phyloP scores from a whole-genome alignment of 2,888 invertebrate species.

The Chelonus formosanus region DNA sequence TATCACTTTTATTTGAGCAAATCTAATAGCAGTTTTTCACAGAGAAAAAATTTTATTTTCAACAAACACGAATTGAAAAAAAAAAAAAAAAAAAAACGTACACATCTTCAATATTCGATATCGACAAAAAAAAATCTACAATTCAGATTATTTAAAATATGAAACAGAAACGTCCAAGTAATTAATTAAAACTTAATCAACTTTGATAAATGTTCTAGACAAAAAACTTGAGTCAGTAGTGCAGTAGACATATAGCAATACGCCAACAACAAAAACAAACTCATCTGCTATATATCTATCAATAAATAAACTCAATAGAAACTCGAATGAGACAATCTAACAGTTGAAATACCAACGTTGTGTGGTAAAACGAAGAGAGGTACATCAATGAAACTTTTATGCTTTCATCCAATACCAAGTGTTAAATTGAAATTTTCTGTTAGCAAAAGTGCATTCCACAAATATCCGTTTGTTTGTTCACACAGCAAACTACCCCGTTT shows the following conservation, averaged over 20 bases:
- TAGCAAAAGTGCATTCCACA: conserved; percentile 10
- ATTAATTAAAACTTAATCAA: conserved; percentile 10
- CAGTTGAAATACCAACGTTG: conserved; percentile 6
- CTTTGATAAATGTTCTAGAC: background rate
- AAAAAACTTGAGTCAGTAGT: conserved; percentile 1
- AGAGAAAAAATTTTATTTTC: background rate
- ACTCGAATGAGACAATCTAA: conserved; percentile 21
- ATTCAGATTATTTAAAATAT: background rate
- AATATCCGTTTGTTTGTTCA: conserved; percentile 31
- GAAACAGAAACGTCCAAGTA: background rate
- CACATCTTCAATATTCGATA: background rate
- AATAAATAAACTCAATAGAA: conserved; percentile 13
- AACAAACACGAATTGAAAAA: too few species aligned
- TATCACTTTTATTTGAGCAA: conserved; percentile 31
- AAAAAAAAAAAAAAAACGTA: too few species aligned
- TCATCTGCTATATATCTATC: background rate
- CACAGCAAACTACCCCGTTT: conserved; percentile 31
- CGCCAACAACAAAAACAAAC: background rate
- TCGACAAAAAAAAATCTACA: background rate
- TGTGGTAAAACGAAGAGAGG: conserved; percentile 3
- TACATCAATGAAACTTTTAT: conserved; percentile 17
- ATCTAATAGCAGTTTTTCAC: background rate
- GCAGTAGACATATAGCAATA: background rate
- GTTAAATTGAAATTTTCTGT: conserved; percentile 7
- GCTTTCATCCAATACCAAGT: conserved; percentile 11